A percentile compares a stretch with the other conserved stretches of the same genome.
Conservation (phyloP, 2,113 vertebrate species). For the Rhinichthys klamathensis region DNA sequence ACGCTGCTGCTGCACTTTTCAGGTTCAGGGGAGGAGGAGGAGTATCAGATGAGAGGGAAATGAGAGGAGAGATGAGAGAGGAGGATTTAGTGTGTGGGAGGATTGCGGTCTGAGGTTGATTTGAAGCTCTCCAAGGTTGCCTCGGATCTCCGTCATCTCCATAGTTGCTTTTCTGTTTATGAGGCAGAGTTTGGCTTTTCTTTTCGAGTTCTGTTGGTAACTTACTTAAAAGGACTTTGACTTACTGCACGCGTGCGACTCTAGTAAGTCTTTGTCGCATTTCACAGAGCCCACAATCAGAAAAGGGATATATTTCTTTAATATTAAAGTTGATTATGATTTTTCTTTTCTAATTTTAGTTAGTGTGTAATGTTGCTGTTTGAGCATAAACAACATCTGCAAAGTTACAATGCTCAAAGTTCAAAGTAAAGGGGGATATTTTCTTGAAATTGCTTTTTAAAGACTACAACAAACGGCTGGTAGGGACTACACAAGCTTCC, state of each 20-base stretch:
- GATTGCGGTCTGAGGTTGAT: constrained; percentile 33
- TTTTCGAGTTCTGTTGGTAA: constrained; percentile 1
- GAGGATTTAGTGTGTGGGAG: constrained; percentile 38
- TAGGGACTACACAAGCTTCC: too few relatives aligned
- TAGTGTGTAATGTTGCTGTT: too few relatives aligned
- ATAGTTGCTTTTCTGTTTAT: constrained; percentile 21
- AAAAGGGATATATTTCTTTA: neutral
- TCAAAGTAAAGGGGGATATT: too few relatives aligned
- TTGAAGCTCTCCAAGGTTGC: constrained; percentile 22
- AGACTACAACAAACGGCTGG: too few relatives aligned
- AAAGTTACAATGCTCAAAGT: too few relatives aligned
- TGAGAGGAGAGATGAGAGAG: constrained; percentile 33
- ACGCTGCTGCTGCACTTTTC: constrained; percentile 15
- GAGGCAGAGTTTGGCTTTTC: constrained; percentile 18
- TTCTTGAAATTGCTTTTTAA: too few relatives aligned
- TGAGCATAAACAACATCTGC: too few relatives aligned
- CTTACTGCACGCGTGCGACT: neutral
- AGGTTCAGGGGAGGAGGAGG: constrained; percentile 23
- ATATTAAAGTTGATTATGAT: too few relatives aligned
- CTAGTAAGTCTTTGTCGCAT: neutral
- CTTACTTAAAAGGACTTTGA: too few relatives aligned
- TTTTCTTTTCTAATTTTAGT: too few relatives aligned
- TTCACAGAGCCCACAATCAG: neutral
- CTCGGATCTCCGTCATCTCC: constrained; percentile 28
- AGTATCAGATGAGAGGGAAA: constrained; percentile 23